A percentile compares a stretch with the other conserved stretches of the same genome.
These are phyloP conservation scores for Macrostomum lignano DNA, from an alignment of 1,140 invertebrate genomes.

Conservation along the genomic window DNA sequence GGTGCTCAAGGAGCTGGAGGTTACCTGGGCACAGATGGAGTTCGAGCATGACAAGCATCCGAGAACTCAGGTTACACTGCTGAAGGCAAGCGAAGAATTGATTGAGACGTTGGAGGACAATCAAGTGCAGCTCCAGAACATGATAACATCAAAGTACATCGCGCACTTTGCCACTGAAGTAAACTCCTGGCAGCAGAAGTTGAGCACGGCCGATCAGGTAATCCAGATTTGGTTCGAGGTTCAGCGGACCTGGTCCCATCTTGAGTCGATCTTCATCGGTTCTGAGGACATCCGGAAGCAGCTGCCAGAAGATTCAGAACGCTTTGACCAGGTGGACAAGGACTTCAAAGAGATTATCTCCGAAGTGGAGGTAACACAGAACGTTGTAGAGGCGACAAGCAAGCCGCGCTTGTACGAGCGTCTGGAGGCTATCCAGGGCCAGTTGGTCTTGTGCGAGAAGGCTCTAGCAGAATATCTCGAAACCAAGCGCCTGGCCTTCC, in stretches of 20 bases:
- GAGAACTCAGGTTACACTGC: constrained; percentile 47
- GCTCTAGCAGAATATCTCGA: constrained; percentile 79
- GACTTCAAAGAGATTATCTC: constrained; percentile 43
- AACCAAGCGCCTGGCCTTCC: constrained; percentile 81
- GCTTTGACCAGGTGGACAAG: constrained; percentile 62
- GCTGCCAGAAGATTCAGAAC: constrained; percentile 59
- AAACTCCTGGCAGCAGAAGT: constrained; percentile 62
- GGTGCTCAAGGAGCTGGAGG: constrained; percentile 53
- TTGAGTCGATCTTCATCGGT: constrained; percentile 88
- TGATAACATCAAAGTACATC: constrained; percentile 84
- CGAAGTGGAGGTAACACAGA: constrained; percentile 30
- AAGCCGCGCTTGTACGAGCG: constrained; percentile 43
- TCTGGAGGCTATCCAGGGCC: constrained; percentile 52
- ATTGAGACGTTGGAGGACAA: constrained; percentile 89
- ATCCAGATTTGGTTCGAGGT: constrained; percentile 80
- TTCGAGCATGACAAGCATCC: constrained; percentile 62
- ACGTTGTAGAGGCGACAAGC: constrained; percentile 65
- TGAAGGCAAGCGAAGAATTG: constrained; percentile 65
- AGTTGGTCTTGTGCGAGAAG: constrained; percentile 72
- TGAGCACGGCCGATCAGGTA: constrained; percentile 60
- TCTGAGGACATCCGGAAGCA: constrained; percentile 81
- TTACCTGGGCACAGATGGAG: constrained; percentile 65
- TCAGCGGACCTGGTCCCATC: constrained; percentile 74
- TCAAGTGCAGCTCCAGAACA: constrained; percentile 70
- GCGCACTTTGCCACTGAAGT: constrained; percentile 75